Base-by-base conservation (phyloP, 2,113 vertebrate species). In the Paedocypris sp. region DNA sequence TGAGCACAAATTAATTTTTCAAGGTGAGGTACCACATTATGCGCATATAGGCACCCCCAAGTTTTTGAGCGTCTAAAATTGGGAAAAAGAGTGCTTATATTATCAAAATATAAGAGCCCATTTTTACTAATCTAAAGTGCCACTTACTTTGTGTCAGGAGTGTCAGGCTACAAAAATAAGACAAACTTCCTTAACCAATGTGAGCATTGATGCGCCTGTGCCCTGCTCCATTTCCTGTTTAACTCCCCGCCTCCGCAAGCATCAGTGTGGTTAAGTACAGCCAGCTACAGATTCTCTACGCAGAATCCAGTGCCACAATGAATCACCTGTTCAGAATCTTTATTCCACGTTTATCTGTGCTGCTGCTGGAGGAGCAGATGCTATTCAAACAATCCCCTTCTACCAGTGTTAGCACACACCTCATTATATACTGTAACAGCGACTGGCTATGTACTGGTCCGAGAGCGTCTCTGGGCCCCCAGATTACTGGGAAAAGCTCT, bases 291-390 rank as follows among this genome's bases (percentile, higher is more conserved):
- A 59, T 62, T 54, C 50, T 49, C 42, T 15, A 56, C 42, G 32
- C 53, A 67, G 42, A 29, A 22, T 63, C 43, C 20, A 10, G 26
- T 19, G 32, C 29, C 63, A 64, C 64, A 72, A 67, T 61, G 56
- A 41, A 47, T 39, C 38, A 41, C 62, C 66, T 71, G 71, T 73
- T 54, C 60, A 60, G 11, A 48, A 69, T 49, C 51, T 35, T 50
- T 42, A 57, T 43, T 42, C 13, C 53, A 43, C 47, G 60, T 67
- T 67, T 53, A 64, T 46, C 52, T 48, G 41, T n/a, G n/a, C 51
- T 45, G 7, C 16, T 8, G 16, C 33, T 36, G 32, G n/a, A 41
- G 9, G 31, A 36, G 32, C 13, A 41, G 23, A n/a, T 39, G 13
- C 9, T 26, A 26, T 39, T 26, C 9, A 19, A 20, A 29, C 6